Evolutionary conservation across 2,797 vertebrate genomes (phyloP).

Genomic region (Melanotaenia pygmaea): DNA sequence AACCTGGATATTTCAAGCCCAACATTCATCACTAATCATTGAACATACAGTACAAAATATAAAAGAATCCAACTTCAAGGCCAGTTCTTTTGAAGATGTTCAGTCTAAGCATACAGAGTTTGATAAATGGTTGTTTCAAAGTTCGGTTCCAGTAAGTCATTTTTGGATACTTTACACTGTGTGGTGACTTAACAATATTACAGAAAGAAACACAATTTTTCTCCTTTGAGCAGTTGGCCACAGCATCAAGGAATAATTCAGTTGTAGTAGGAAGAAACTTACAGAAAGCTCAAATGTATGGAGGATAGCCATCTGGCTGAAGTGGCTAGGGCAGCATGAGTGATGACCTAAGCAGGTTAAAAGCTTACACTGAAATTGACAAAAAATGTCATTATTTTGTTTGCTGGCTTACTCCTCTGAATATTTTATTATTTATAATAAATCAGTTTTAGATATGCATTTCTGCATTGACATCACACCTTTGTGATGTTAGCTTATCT

Average conservation of each 20-base stretch:
- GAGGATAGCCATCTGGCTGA: neutral
- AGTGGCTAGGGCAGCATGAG: neutral
- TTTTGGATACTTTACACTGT: neutral
- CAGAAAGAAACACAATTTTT: neutral
- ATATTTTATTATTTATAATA: neutral
- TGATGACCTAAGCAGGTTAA: neutral
- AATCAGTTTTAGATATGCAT: neutral
- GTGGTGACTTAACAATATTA: neutral
- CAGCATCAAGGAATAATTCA: neutral
- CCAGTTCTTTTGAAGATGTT: neutral
- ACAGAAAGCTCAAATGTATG: neutral
- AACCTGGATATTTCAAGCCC: neutral
- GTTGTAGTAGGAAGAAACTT: neutral
- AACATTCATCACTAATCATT: neutral
- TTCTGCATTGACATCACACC: neutral
- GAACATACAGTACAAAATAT: neutral
- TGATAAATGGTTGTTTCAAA: neutral
- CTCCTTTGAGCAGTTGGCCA: neutral
- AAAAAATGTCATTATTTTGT: neutral
- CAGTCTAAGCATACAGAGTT: neutral
- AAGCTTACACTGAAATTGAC: neutral
- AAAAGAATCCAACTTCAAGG: neutral
- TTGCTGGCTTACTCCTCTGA: neutral
- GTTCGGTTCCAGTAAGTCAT: neutral
- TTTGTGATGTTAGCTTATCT: neutral